Base-by-base conservation (phyloP, 1,140 invertebrate species). In the Pemphigus obesinymphae region DNA sequence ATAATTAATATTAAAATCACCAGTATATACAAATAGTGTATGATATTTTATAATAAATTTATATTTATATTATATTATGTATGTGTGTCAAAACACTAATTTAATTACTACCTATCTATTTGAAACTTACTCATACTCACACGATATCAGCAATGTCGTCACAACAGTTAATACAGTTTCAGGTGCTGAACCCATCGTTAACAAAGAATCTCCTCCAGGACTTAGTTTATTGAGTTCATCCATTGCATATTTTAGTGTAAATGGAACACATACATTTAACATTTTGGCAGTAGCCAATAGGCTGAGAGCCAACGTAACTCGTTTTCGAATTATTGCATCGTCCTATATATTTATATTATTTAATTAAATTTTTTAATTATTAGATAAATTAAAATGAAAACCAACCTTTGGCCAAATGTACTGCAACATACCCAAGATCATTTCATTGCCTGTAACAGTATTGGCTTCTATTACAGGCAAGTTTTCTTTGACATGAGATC, bases 341-440 rank as follows among this genome's bases (percentile, higher is more conserved):
- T 96, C 93, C 91, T 95, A 82, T 31, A 84, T 84, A 84, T 72
- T 31, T n/a, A n/a, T n/a, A n/a, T n/a, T n/a, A n/a, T n/a, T n/a
- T 34, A 34, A 15, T 53, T 48, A 31, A 37, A 34, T 53, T 68
- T 55, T 55, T 0, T 15, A 76, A n/a, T 78, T 80, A 84, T 85
- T 75, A 83, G 55, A 82, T 63, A 4, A 76, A 20, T 26, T 34
- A 76, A 10, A 15, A 58, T 26, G 1, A 45, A 72, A 37, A 87
- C 86, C 78, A 89, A 93, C 93, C 89, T 94, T 93, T 40, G 98
- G 98, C 98, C 98, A 99, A 82, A 99, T 94, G 89, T 99, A 97
- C 58, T 90, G 89, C 84, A 96, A 86, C 94, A 99, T 97, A 66
- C 92, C 92, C 84, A 90, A 90, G 3, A 98, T 85, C 92, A 99